These are phyloP conservation scores for Halcyon senegalensis DNA, from an alignment of 2,113 vertebrate genomes.

Conservation along the genomic window DNA sequence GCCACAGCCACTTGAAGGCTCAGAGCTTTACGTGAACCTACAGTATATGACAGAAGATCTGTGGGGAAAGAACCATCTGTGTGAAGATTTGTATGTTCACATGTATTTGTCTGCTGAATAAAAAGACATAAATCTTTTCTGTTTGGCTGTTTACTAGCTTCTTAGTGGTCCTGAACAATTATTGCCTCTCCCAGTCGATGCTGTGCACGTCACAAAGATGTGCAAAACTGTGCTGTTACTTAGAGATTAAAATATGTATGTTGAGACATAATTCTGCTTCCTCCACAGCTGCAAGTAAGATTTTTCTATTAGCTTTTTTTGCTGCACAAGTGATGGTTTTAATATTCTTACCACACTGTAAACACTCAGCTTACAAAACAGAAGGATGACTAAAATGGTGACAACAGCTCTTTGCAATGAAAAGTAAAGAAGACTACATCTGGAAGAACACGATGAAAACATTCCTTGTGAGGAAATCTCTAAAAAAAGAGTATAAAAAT, in stretches of 20 bases:
- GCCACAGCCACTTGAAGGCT: background rate
- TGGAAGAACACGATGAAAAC: background rate
- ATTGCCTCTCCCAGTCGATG: background rate
- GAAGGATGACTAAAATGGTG: conserved; percentile 40
- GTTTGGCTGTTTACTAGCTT: background rate
- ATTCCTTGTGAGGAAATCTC: background rate
- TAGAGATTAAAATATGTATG: conserved; percentile 37
- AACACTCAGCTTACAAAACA: conserved; percentile 59
- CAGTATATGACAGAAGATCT: background rate
- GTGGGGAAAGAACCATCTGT: background rate
- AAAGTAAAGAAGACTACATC: background rate
- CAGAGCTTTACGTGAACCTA: background rate
- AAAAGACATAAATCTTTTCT: background rate
- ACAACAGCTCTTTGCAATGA: conserved; percentile 27
- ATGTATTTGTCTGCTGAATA: background rate
- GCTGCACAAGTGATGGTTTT: background rate
- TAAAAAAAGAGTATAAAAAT: background rate
- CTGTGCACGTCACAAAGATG: background rate
- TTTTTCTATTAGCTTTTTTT: conserved; percentile 39
- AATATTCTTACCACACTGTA: conserved; percentile 37
- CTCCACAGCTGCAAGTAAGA: conserved; percentile 33
- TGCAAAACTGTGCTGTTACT: conserved; percentile 28
- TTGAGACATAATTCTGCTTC: conserved; percentile 33
- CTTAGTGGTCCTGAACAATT: background rate
- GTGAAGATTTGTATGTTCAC: background rate